Percentiles rank a stretch among this genome's conserved stretches.
Conservation (phyloP, 2,888 invertebrate genomes). For the Fabriciana adippe region DNA sequence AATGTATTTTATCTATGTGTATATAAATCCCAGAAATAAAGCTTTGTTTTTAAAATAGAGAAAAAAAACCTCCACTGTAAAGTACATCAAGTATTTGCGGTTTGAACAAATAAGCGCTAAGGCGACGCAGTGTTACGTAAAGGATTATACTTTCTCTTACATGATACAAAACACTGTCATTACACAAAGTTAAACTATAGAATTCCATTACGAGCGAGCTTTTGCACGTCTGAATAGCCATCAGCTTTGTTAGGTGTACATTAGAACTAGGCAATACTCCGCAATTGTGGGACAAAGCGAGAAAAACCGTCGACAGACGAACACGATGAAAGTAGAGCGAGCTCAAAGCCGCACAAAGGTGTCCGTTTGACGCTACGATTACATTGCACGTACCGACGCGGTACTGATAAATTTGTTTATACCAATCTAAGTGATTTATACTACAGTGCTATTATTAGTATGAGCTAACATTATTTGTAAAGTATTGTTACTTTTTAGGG, state of each 20-base stretch:
- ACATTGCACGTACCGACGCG: not conserved
- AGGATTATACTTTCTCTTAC: too few species aligned
- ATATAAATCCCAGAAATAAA: too few species aligned
- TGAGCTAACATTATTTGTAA: too few species aligned
- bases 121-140: too few species aligned
- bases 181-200: conserved; percentile 1
- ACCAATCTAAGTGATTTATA: too few species aligned
- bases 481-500: too few species aligned
- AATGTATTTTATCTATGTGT: too few species aligned
- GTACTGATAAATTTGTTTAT: conserved; percentile 22
- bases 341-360: conserved; percentile 39
- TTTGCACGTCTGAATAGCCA: conserved; percentile 26
- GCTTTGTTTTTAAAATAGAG: too few species aligned
- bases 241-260: conserved; percentile 33
- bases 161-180: not conserved
- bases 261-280: conserved; percentile 35
- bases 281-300: conserved; percentile 35
- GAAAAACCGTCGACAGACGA: conserved; percentile 39
- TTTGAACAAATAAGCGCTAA: too few species aligned
- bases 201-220: conserved; percentile 14
- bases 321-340: conserved; percentile 39
- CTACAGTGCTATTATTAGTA: too few species aligned
- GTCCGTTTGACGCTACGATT: conserved; percentile 33
- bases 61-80: too few species aligned
- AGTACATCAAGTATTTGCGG: too few species aligned